These are phyloP conservation scores for Amazona finschi DNA, from an alignment of 2,797 vertebrate species.

Conservation along the genomic window DNA sequence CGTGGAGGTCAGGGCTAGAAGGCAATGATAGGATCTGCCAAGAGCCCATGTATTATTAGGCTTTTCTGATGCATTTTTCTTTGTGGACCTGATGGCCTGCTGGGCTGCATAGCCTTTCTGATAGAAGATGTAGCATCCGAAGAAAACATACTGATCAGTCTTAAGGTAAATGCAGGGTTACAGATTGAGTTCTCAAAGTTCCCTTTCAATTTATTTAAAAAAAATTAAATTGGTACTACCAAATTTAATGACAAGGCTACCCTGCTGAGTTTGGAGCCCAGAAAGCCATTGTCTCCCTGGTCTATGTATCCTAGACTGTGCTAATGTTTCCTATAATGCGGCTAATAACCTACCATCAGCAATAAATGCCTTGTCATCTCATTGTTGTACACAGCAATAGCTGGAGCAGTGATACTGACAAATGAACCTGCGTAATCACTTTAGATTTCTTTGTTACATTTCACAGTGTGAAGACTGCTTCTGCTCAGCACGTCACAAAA, in stretches of 20 bases:
- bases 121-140: background rate
- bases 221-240: constrained; percentile 70
- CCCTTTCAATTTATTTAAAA: constrained; percentile 64
- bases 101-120: background rate
- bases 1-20: background rate
- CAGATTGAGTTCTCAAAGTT: constrained; percentile 74
- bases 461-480: constrained; percentile 82
- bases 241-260: constrained; percentile 78
- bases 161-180: constrained; percentile 72
- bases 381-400: constrained; percentile 74
- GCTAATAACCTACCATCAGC: constrained; percentile 83
- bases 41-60: background rate
- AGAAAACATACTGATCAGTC: constrained; percentile 41
- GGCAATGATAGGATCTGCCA: background rate
- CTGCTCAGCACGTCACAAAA: constrained; percentile 77
- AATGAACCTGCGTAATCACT: constrained; percentile 80
- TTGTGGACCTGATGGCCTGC: constrained; percentile 20
- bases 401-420: constrained; percentile 77
- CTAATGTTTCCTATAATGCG: constrained; percentile 80
- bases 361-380: constrained; percentile 81
- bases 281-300: constrained; percentile 79
- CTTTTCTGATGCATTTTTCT: constrained; percentile 13
- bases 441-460: constrained; percentile 81
- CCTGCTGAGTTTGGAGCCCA: constrained; percentile 78
- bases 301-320: constrained; percentile 73